Evolutionary conservation across 2,888 invertebrate genomes (phyloP), one percentile per base, ranked within the genome.

Genomic region (Malachius bipustulatus): DNA sequence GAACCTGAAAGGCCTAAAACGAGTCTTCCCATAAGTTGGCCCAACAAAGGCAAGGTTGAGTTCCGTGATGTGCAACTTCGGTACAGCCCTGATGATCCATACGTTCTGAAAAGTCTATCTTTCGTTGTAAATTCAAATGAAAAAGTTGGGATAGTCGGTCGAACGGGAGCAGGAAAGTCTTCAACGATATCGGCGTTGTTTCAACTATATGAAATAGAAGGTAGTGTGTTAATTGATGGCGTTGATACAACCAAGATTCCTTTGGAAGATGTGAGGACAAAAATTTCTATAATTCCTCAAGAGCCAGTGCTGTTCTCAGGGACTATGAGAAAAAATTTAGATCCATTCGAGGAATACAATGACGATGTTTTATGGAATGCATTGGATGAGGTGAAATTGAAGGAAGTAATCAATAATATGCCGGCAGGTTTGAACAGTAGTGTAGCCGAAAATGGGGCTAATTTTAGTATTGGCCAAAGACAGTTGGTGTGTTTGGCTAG

Each of bases 131-230:
- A 77, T 49, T 69, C 77, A n/a, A 74, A 73, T 38, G 74, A 75
- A 65, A 81, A 81, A 67, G 68, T 84, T 14, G 85, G 85, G 3
- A 76, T 87, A 4, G 80, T 84, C 2, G 87, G 88, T 0, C 64
- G 87, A 47, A 88, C 88, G 0, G 88, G 88, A 0, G 87, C 87
- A 1, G 88, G 87, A n/a, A 84, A 84, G 56, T 79, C 81, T 0
- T 82, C 82, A 0, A 60, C 82, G 30, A 78, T 84, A 47, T 70
- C 80, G 0, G 81, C 82, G 2, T 61, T 91, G 13, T 90, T 89
- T 59, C 80, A 91, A 38, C 57, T 96, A 41, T 79, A 83, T 4
- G 79, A 77, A 42, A 66, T 81, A 28, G 76, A 78, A 35, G 94
- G 94, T 0, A 65, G 71, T 14, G 78, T 96, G 26, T 56, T 73